Evolutionary conservation across 2,797 vertebrate genomes (phyloP).

Genomic region (Tapirus indicus): DNA sequence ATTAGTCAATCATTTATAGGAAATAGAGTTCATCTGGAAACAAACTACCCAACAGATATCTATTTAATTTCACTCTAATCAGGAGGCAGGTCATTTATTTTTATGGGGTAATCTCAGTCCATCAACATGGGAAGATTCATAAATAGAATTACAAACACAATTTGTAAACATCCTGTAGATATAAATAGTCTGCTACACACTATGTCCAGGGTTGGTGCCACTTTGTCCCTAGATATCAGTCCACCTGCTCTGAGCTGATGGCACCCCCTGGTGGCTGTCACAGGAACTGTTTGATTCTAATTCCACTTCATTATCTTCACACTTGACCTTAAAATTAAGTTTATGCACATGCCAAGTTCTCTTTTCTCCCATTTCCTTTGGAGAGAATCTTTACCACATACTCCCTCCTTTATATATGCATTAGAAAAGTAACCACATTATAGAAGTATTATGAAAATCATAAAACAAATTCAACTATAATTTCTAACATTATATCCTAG

Average conservation of each 20-base stretch:
- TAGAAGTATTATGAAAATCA: neutral
- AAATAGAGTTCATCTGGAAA: slow-evolving; percentile 36
- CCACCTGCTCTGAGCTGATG: neutral
- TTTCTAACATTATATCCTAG: neutral
- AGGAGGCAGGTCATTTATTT: slow-evolving; percentile 54
- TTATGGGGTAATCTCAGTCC: slow-evolving; percentile 1
- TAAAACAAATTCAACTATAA: slow-evolving; percentile 2
- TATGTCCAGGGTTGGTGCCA: neutral
- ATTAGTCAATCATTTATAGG: neutral
- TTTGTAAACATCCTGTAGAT: slow-evolving; percentile 10
- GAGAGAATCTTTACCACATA: neutral
- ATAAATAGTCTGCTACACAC: neutral
- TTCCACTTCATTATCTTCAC: neutral
- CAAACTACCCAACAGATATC: neutral
- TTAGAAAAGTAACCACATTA: slow-evolving; percentile 24
- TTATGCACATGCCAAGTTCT: neutral
- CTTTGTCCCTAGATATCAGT: neutral
- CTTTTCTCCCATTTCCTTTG: neutral
- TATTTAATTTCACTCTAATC: slow-evolving; percentile 48
- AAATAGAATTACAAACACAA: slow-evolving; percentile 40
- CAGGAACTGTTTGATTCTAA: neutral
- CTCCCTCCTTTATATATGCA: neutral
- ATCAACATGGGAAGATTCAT: slow-evolving; percentile 19
- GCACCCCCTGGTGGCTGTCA: slow-evolving; percentile 67
- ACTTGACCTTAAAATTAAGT: neutral